A percentile compares a stretch with the other conserved stretches of the same genome.
Conservation (phyloP, 2,888 invertebrate species). For the Coronaproctus castanopsis region DNA sequence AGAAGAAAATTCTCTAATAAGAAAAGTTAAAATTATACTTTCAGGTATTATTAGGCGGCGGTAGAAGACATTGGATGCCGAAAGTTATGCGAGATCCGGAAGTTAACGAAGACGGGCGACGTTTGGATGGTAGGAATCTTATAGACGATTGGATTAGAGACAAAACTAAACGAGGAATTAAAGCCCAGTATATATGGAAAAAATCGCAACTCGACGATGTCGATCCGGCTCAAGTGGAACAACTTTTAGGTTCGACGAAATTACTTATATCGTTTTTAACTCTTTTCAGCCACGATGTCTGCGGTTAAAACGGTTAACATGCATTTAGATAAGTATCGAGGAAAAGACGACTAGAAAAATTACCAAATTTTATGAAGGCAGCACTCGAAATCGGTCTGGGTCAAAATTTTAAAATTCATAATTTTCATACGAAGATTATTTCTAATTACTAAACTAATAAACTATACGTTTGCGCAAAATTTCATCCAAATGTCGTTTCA, state of each 20-base stretch:
- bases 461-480: too few species aligned
- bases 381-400: too few species aligned
- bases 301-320: too few species aligned
- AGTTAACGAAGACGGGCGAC: constrained; percentile 45
- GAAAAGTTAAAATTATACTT: constrained; percentile 14
- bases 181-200: constrained; percentile 51
- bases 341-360: too few species aligned
- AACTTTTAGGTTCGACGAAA: constrained; percentile 43
- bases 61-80: constrained; percentile 51
- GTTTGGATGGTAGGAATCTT: constrained; percentile 54
- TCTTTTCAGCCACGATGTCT: not conserved
- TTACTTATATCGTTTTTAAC: too few species aligned
- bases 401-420: too few species aligned
- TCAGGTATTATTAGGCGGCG: constrained; percentile 59
- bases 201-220: constrained; percentile 48
- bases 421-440: too few species aligned
- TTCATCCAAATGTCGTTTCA: too few species aligned
- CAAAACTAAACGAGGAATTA: constrained; percentile 42
- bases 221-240: constrained; percentile 47
- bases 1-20: too few species aligned
- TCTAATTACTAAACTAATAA: too few species aligned
- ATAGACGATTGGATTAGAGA: constrained; percentile 61
- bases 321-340: too few species aligned
- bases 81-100: constrained; percentile 49
- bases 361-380: too few species aligned